These are phyloP conservation scores for Dione juno DNA, from an alignment of 2,888 invertebrate species.

Conservation along the genomic window DNA sequence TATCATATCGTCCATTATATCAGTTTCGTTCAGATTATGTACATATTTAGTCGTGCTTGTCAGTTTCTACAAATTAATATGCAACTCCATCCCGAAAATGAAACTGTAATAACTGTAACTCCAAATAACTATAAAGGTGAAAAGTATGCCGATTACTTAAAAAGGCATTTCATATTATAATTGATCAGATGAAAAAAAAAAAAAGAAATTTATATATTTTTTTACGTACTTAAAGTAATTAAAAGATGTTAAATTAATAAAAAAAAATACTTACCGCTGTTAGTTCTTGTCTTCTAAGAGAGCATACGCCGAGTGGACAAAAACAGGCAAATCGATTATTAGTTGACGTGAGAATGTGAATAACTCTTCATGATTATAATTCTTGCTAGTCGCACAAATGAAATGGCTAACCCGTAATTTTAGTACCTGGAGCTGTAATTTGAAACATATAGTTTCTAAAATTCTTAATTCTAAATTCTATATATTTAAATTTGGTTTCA, in stretches of 20 bases:
- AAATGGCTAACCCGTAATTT: not conserved
- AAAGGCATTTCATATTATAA: not conserved
- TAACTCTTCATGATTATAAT: not conserved
- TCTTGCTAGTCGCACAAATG: not conserved
- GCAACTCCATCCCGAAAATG: not conserved
- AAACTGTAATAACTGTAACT: no score
- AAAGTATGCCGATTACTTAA: not conserved
- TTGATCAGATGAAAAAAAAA: no score
- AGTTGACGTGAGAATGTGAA: not conserved
- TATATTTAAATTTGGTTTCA: no score
- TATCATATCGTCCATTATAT: no score
- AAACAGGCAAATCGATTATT: not conserved
- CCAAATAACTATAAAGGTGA: not conserved
- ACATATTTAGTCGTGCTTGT: no score
- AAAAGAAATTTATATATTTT: no score
- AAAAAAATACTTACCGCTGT: not conserved
- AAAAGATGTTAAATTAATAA: no score
- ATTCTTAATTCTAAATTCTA: no score
- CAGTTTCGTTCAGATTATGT: no score
- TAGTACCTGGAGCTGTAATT: not conserved
- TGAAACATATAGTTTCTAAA: no score
- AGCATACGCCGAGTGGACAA: not conserved
- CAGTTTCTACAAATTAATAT: no score
- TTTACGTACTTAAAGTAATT: not conserved
- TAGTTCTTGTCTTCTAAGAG: not conserved